Base-by-base conservation (phyloP, 2,888 invertebrate species). In the Steinernema scapterisci region DNA sequence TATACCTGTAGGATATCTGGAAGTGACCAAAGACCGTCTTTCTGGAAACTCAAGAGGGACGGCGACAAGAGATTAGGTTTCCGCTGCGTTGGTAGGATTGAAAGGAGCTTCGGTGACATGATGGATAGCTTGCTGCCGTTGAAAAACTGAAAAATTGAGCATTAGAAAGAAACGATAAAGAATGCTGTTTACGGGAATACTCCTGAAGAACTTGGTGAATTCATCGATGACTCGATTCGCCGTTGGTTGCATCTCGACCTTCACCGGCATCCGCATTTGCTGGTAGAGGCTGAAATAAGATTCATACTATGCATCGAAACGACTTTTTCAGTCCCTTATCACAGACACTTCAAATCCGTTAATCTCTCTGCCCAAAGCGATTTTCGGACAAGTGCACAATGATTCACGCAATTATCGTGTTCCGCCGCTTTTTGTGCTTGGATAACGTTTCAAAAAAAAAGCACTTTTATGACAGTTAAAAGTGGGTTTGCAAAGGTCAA, bases 1-100 rank as follows among this genome's bases (percentile, higher is more conserved):
- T n/a, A n/a, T 21, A 85, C 83, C 72, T 80, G 80, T 21, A 85
- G 78, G 0, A 85, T 56, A 11, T 82, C 80, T 3, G 83, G 83
- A 3, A 85, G 73, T 0, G 84, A 81, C 72, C 84, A 81, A 19
- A 82, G 77, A 2, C 84, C 84, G 52, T 85, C 83, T 44, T 80
- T 77, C 48, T 85, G 85, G 70, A 85, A 85, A 0, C 81, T 81
- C 0, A 85, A 52, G 23, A 85, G 72, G 3, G 63, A 63, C 5
- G 63, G 63, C 21, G 63, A 63, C 16, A 63, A 27, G 6, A 63
- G 31, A 13, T 63, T 25, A 31, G 11, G 21, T 13, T 76, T 78
- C 48, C 73, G 70, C 78, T 78, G 23, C 43, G 56, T 45, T 9
- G 84, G 84, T 44, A 84, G 73, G 11, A 84, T 70, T 5, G 83